Percentiles rank a stretch among this genome's conserved stretches.
Conservation (phyloP, 1,140 invertebrate species). For the Camponotus pennsylvanicus region DNA sequence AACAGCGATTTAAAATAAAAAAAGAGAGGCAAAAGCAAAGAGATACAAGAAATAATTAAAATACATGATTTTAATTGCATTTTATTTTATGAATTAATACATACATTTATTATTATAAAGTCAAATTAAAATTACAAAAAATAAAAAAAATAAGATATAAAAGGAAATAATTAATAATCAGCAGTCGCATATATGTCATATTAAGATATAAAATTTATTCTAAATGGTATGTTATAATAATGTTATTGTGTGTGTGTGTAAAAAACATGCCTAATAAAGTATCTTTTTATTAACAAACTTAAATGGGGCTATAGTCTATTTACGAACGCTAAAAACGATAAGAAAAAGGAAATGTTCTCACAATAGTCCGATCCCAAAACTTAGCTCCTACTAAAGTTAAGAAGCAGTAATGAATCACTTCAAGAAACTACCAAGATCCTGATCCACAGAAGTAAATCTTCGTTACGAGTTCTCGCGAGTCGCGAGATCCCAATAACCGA, state of each 20-base stretch:
- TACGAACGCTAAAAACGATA: background rate
- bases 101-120: background rate
- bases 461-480: slow-evolving; percentile 46
- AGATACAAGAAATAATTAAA: background rate
- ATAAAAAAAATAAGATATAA: background rate
- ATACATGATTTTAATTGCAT: background rate
- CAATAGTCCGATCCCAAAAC: slow-evolving; percentile 36
- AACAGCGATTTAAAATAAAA: background rate
- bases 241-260: background rate
- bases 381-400: slow-evolving; percentile 55
- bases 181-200: background rate
- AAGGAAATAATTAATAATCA: background rate
- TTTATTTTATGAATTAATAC: background rate
- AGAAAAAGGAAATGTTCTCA: slow-evolving; percentile 31
- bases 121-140: background rate
- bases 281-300: background rate
- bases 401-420: slow-evolving; percentile 59
- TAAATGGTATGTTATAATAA: background rate
- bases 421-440: slow-evolving; percentile 43
- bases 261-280: background rate
- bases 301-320: background rate
- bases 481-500: slow-evolving; percentile 39
- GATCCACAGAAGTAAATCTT: slow-evolving; percentile 52
- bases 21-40: background rate
- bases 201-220: background rate